Base-by-base conservation (phyloP, 1,140 invertebrate genomes). In the Drosophila nikananu region DNA sequence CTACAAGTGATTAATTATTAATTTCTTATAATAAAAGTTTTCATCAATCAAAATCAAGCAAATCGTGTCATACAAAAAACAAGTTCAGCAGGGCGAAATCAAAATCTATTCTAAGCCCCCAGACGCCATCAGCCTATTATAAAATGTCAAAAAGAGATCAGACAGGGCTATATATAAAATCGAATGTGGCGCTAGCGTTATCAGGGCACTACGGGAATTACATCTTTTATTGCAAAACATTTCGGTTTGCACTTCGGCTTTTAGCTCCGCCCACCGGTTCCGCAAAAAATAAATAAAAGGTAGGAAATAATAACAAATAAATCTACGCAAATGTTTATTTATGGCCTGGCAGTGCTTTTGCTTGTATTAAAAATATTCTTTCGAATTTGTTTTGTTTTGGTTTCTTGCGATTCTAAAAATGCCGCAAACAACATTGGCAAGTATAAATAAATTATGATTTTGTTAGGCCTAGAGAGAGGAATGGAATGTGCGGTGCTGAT, bases 241-340 rank as follows among this genome's bases (percentile, higher is more conserved):
- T 13, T 46, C 3, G 4, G 7, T 70, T 72, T 30, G 67, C 32
- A 72, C 41, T 59, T 71, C 25, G 41, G 7, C 19, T n/a, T 48
- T 37, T 30, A 37, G 35, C 1, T 12, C 32, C 64, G 35, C 35
- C 35, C 35, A 13, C 35, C 12, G 12, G 30, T 73, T 73, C 60
- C 73, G 73, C 59, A 65, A 76, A 76, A 65, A 15, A n/a, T n/a
- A n/a, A 25, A 10, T 19, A 15, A 25, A 21, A 42, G 51, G 19
- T 30, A 44, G 41, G 27, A 66, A 66, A 65, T 80, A 80, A 77
- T 66, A 81, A 63, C 15, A 63, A 74, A 84, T 65, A 84, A 81
- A 66, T 63, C 48, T 70, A 59, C 60, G 78, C 30, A 74, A 78
- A 81, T 83, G 77, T 87, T 87, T 89, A 87, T 87, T 87, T 87